Evolutionary conservation across 2,888 invertebrate species (phyloP).

Genomic region (Andrena fulva): DNA sequence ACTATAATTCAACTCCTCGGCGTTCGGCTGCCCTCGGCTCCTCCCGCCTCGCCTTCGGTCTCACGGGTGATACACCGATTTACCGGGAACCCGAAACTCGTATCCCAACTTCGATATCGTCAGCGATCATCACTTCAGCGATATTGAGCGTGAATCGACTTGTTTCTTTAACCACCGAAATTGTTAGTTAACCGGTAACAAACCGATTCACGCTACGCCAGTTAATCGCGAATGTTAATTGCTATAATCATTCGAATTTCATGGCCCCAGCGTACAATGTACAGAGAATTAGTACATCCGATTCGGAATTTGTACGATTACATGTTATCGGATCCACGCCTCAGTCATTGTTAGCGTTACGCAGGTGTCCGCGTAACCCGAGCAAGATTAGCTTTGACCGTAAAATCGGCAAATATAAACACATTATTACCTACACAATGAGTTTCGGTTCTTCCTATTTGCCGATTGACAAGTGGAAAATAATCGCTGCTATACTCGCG

Average conservation of each 20-base stretch:
- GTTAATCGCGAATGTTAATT: neutral
- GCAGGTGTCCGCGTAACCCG: neutral
- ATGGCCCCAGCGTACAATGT: neutral
- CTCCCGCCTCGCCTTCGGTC: slow-evolving; percentile 22
- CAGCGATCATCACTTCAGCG: too few relatives aligned
- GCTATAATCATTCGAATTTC: neutral
- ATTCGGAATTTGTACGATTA: neutral
- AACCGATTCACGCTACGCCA: too few relatives aligned
- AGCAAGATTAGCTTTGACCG: neutral
- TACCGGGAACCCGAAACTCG: slow-evolving; percentile 18
- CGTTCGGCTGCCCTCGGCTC: slow-evolving; percentile 43
- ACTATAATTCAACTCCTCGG: slow-evolving; percentile 34
- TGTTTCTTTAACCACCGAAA: too few relatives aligned
- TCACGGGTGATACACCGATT: neutral
- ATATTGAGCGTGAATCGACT: too few relatives aligned
- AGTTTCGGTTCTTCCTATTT: neutral
- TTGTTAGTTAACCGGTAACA: too few relatives aligned
- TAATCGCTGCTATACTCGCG: neutral
- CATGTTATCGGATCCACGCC: neutral
- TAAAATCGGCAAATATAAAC: neutral
- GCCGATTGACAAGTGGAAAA: neutral
- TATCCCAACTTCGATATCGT: neutral
- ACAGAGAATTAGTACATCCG: neutral
- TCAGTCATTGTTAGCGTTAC: slow-evolving; percentile 14
- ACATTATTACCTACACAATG: neutral